Conservation (phyloP, 2,797 vertebrate genomes). For the Liparis tanakae region DNA sequence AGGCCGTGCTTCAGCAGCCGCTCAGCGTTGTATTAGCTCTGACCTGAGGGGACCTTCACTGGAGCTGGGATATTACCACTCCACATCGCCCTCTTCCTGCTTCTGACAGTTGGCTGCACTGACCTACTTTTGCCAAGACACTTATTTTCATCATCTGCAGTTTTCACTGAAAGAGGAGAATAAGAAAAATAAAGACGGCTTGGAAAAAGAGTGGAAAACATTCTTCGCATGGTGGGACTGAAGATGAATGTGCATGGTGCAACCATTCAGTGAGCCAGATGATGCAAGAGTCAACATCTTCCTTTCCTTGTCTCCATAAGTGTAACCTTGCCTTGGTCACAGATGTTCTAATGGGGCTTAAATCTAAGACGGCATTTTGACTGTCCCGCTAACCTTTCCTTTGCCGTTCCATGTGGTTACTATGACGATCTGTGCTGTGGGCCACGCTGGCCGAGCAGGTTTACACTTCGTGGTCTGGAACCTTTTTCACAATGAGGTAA, state of each 20-base stretch:
- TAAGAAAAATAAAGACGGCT: background rate
- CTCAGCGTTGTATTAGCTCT: constrained; percentile 48
- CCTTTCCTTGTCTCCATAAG: constrained; percentile 10
- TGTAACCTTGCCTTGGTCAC: constrained; percentile 17
- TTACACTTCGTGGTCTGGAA: constrained; percentile 69
- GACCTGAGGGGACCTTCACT: constrained; percentile 66
- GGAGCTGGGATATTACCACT: constrained; percentile 47
- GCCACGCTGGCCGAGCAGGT: constrained; percentile 50
- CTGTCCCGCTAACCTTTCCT: constrained; percentile 42
- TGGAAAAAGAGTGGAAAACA: background rate
- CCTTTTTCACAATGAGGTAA: constrained; percentile 62
- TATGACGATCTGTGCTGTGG: constrained; percentile 52
- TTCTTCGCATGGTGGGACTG: constrained; percentile 8
- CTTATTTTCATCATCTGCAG: constrained; percentile 46
- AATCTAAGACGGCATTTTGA: constrained; percentile 21
- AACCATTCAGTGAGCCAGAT: constrained; percentile 29
- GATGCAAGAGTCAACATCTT: constrained; percentile 34
- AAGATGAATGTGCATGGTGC: constrained; percentile 31
- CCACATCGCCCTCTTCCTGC: constrained; percentile 46
- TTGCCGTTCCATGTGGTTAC: constrained; percentile 47
- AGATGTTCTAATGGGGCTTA: constrained; percentile 40
- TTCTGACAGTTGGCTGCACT: constrained; percentile 71
- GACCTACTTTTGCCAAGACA: constrained; percentile 72
- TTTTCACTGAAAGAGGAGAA: constrained; percentile 4
- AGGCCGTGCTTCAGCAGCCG: constrained; percentile 46